Conservation (phyloP, 2,113 vertebrate genomes). For the Gopherus evgoodei region DNA sequence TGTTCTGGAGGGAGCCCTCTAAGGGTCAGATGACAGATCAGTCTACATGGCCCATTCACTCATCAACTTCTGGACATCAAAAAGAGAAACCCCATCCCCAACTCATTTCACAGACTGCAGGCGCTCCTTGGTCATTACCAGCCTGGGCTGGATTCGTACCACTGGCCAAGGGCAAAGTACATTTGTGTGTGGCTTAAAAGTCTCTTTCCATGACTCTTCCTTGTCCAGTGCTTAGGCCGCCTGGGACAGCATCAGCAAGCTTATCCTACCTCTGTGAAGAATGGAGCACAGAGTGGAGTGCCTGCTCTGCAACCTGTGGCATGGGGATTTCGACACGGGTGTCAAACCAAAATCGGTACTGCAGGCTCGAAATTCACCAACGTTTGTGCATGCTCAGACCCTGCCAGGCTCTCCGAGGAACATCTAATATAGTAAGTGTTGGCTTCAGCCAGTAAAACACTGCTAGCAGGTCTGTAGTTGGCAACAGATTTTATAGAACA, state of each 20-base stretch:
- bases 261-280: slow-evolving; percentile 73
- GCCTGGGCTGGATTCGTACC: not conserved
- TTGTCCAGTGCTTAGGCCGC: slow-evolving; percentile 40
- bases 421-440: slow-evolving; percentile 25
- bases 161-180: not conserved
- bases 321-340: slow-evolving; percentile 88
- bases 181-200: not conserved
- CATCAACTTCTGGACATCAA: not conserved
- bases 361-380: slow-evolving; percentile 88
- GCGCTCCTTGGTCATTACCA: not conserved
- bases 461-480: not conserved
- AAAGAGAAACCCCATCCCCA: not conserved
- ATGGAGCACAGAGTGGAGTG: slow-evolving; percentile 88
- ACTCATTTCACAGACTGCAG: accelerated
- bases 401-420: slow-evolving; percentile 66
- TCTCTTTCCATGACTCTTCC: not conserved
- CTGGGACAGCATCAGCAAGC: accelerated
- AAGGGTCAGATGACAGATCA: not conserved
- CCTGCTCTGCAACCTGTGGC: slow-evolving; percentile 91
- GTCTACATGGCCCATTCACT: not conserved
- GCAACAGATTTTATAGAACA: not conserved
- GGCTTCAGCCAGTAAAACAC: not conserved
- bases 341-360: slow-evolving; percentile 90
- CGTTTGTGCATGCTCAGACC: slow-evolving; percentile 85
- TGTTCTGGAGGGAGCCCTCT: not conserved